phyloP scores from a whole-genome alignment of 2,797 vertebrate species.

The Paedocypris micromegethes region DNA sequence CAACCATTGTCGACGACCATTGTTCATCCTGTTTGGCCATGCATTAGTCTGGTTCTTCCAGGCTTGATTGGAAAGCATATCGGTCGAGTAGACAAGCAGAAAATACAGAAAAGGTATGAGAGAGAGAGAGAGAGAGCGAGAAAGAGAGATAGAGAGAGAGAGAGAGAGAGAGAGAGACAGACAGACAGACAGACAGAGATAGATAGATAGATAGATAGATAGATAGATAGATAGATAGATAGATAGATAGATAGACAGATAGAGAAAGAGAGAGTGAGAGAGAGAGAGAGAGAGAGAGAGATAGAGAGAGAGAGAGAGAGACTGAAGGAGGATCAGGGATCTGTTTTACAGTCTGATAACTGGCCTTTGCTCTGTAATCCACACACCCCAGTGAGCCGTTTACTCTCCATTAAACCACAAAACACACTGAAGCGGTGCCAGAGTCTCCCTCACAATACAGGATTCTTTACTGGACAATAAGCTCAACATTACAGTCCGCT shows the following conservation, averaged over 20 bases:
- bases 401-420: slow-evolving; percentile 38
- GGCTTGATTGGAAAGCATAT: slow-evolving; percentile 13
- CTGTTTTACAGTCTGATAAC: slow-evolving; percentile 34
- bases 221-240: too few species aligned
- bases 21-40: slow-evolving; percentile 1
- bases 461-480: slow-evolving; percentile 30
- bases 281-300: neutral
- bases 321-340: slow-evolving; percentile 30
- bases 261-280: too few species aligned
- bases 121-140: neutral
- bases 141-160: neutral
- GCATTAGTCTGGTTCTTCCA: slow-evolving; percentile 12
- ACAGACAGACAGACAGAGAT: too few species aligned
- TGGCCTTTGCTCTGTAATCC: slow-evolving; percentile 19
- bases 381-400: slow-evolving; percentile 36
- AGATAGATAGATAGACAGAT: too few species aligned
- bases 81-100: slow-evolving; percentile 13
- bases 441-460: slow-evolving; percentile 14
- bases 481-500: slow-evolving; percentile 24
- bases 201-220: too few species aligned
- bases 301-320: slow-evolving; percentile 14
- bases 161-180: slow-evolving; percentile 23
- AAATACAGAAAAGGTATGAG: neutral
- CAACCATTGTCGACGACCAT: too few species aligned
- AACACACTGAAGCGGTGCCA: slow-evolving; percentile 27